Percentiles rank a stretch among this genome's conserved stretches.
Conservation (phyloP, 2,797 vertebrate species). For the Pangasius mekongensis region DNA sequence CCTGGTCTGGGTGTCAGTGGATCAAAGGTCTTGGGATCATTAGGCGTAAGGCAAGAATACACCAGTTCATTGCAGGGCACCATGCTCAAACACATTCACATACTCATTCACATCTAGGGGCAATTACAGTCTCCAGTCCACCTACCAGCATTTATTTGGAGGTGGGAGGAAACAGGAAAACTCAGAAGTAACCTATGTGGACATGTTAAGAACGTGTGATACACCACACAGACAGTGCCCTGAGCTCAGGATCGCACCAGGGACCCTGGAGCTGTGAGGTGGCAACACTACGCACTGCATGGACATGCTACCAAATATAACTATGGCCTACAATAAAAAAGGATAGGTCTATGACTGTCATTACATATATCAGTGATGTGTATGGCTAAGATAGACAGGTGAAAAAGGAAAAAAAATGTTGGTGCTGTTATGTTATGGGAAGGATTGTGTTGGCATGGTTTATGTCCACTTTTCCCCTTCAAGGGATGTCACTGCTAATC, state of each 20-base stretch:
- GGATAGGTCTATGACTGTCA: not conserved
- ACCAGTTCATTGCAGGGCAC: not conserved
- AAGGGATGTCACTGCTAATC: not conserved
- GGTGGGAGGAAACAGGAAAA: not conserved
- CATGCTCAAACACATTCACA: not conserved
- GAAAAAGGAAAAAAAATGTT: not conserved
- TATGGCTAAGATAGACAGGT: not conserved
- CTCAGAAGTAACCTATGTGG: not conserved
- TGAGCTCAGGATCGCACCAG: not conserved
- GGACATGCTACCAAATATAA: not conserved
- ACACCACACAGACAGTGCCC: not conserved
- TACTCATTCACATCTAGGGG: not conserved
- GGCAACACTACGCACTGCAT: not conserved
- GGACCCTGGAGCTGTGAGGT: not conserved
- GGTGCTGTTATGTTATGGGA: not conserved
- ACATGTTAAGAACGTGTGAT: not conserved
- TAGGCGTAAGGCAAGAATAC: not conserved
- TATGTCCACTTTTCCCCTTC: not conserved
- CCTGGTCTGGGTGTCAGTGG: not conserved
- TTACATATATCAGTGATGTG: not conserved
- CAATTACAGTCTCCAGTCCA: not conserved
- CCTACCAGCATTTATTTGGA: not conserved
- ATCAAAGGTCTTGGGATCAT: not conserved
- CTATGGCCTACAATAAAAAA: not conserved
- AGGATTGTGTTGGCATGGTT: not conserved